Evolutionary conservation across 2,797 vertebrate species (phyloP).

Genomic region (Clamator glandarius): DNA sequence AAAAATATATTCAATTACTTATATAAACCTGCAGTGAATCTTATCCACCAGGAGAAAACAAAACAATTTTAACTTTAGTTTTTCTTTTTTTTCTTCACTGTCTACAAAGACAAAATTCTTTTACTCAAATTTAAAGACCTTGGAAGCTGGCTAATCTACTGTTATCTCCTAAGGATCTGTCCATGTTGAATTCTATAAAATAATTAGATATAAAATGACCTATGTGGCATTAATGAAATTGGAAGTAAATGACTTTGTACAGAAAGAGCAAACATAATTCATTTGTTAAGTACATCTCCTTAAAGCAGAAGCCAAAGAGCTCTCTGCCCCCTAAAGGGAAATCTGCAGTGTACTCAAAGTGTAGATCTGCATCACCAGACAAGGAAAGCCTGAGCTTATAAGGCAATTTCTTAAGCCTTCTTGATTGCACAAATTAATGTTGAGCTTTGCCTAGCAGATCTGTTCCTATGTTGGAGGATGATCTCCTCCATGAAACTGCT

Average conservation of each 20-base stretch:
- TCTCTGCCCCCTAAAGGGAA: neutral
- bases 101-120: neutral
- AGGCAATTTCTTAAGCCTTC: neutral
- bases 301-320: neutral
- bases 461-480: rapidly evolving
- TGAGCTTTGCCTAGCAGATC: rapidly evolving
- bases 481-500: neutral
- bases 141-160: neutral
- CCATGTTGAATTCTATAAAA: neutral
- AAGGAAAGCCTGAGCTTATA: neutral
- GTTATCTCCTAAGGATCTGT: neutral
- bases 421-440: rapidly evolving
- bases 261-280: neutral
- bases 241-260: neutral
- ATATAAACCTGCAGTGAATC: neutral
- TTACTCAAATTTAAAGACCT: neutral
- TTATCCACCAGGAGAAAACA: neutral
- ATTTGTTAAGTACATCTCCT: neutral
- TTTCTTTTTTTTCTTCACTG: neutral
- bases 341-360: rapidly evolving
- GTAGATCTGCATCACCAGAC: neutral
- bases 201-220: neutral
- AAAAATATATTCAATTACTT: neutral
- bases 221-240: neutral
- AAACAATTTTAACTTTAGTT: neutral